phyloP scores from a whole-genome alignment of 30 jellyfish, hydroid and myxozoan genomes.

The Aurelia sp. region DNA sequence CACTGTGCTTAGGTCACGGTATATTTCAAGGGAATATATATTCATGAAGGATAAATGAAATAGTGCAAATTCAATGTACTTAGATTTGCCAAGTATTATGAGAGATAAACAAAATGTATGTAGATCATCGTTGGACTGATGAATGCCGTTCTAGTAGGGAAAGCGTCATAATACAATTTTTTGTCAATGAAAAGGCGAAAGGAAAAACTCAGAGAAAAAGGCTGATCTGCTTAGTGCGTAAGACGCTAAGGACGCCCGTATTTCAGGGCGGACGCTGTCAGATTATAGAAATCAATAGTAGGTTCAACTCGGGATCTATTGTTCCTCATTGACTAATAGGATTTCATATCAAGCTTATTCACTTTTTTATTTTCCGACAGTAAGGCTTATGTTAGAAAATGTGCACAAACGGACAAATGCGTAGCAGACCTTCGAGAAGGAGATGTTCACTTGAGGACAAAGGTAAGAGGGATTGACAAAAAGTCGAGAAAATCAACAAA shows the following conservation, averaged over 20 bases:
- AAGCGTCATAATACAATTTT: constrained; percentile 4
- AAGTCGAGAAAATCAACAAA: not conserved
- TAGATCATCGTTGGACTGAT: not conserved
- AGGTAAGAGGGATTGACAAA: not conserved
- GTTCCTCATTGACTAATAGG: constrained; percentile 47
- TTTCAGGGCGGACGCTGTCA: constrained; percentile 76
- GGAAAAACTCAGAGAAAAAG: constrained; percentile 34
- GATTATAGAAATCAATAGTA: constrained; percentile 67
- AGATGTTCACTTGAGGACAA: constrained; percentile 43
- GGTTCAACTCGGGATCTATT: constrained; percentile 65
- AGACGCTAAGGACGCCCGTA: constrained; percentile 62
- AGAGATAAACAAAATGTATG: not conserved
- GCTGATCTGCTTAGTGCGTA: constrained; percentile 54
- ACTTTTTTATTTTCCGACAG: constrained; percentile 66
- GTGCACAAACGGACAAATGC: constrained; percentile 48
- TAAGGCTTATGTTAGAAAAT: constrained; percentile 52
- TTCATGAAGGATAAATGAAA: not conserved
- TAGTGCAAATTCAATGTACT: not conserved
- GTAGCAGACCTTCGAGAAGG: constrained; percentile 23
- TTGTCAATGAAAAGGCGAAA: constrained; percentile 13
- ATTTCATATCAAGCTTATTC: constrained; percentile 56
- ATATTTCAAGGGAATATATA: too few species aligned
- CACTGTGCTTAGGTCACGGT: too few species aligned
- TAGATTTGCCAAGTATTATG: not conserved
- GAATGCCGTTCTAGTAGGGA: not conserved